A percentile compares a stretch with the other conserved stretches of the same genome.
These are phyloP conservation scores for Montipora capitata DNA, from an alignment of 92 coral and sea anemone genomes.

Conservation along the genomic window DNA sequence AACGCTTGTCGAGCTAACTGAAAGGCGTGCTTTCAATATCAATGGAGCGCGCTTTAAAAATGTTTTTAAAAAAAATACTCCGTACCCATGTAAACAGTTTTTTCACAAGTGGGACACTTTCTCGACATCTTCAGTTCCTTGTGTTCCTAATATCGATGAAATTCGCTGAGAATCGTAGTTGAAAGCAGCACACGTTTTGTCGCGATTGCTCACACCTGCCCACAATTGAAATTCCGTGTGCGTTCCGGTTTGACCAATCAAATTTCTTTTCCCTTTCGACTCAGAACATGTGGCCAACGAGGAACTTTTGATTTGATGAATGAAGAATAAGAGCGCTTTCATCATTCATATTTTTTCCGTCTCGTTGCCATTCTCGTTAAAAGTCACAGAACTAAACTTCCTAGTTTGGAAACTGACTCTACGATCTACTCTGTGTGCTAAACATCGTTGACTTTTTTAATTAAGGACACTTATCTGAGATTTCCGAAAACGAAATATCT, in stretches of 20 bases:
- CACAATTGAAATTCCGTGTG: conserved; percentile 5
- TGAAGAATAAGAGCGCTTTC: conserved; percentile 12
- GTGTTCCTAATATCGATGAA: neutral
- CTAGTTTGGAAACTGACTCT: no score
- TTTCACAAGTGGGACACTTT: conserved; percentile 46
- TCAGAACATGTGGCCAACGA: neutral
- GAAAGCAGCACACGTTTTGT: conserved; percentile 10
- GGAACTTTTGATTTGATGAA: neutral
- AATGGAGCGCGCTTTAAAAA: neutral
- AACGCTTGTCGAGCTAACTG: neutral
- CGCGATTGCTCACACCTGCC: neutral
- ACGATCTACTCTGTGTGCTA: no score
- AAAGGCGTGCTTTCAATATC: neutral
- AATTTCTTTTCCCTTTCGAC: neutral
- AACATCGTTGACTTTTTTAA: no score
- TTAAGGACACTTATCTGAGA: no score
- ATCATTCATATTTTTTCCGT: neutral
- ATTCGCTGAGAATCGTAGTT: neutral
- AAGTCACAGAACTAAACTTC: no score
- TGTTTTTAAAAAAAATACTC: neutral
- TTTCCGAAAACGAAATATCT: no score
- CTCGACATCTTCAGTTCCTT: conserved; percentile 22
- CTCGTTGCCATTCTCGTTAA: no score
- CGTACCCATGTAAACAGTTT: conserved; percentile 55
- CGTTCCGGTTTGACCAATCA: neutral